These are phyloP conservation scores for Lasiommata megera DNA, from an alignment of 2,888 invertebrate species.

Conservation along the genomic window DNA sequence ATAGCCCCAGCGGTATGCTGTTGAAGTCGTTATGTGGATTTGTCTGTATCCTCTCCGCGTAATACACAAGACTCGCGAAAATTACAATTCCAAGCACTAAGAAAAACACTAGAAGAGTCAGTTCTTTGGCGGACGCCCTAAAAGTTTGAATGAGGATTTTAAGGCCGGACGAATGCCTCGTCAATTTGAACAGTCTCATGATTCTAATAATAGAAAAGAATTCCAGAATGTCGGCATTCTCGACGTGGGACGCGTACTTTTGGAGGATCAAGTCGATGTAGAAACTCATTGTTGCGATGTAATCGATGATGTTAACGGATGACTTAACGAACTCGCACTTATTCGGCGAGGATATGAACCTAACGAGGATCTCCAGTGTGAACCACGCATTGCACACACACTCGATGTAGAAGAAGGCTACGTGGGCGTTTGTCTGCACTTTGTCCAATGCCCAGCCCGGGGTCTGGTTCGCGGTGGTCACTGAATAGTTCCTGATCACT, in stretches of 20 bases:
- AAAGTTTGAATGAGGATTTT: conserved; percentile 99
- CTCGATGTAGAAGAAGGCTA: conserved; percentile 99
- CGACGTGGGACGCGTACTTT: conserved; percentile 93
- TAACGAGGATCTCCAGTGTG: conserved; percentile 96
- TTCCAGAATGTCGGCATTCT: conserved; percentile 97
- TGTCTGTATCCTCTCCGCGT: conserved; percentile 97
- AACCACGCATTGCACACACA: conserved; percentile 99
- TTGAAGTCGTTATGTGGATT: conserved; percentile 98
- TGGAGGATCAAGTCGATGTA: conserved; percentile 96
- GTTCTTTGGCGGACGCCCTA: conserved; percentile 97
- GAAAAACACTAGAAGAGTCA: conserved; percentile 98
- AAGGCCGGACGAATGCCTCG: conserved; percentile 97
- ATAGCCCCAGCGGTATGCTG: conserved; percentile 97
- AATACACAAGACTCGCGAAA: conserved; percentile 98
- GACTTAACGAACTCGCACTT: conserved; percentile 97
- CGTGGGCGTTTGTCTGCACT: conserved; percentile 96
- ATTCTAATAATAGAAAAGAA: conserved; percentile 99
- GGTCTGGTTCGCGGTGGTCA: conserved; percentile 87
- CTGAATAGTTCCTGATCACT: conserved; percentile 89
- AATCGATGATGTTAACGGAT: conserved; percentile 99
- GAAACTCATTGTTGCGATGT: conserved; percentile 98
- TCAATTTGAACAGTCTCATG: conserved; percentile 98
- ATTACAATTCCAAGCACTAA: conserved; percentile 98
- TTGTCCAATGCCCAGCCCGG: conserved; percentile 93
- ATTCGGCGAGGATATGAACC: conserved; percentile 96